Conservation (phyloP, 1,140 invertebrate genomes). For the Leptinotarsa undecemlineata region DNA sequence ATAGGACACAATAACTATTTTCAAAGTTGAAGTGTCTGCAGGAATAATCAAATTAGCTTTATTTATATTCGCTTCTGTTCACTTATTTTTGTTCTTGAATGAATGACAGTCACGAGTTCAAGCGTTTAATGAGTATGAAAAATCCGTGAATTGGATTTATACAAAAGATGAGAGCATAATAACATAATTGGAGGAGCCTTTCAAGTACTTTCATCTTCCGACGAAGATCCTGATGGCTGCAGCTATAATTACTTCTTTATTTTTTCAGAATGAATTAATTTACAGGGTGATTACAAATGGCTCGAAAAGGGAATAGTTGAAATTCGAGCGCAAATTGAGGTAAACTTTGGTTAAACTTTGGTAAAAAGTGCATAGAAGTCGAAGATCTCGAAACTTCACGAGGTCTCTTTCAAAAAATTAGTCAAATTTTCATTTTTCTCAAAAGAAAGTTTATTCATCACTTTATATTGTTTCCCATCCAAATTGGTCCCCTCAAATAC, state of each 20-base stretch:
- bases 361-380: no score
- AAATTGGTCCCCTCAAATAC: no score
- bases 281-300: not conserved
- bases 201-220: not conserved
- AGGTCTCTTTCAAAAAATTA: no score
- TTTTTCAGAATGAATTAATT: not conserved
- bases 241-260: not conserved
- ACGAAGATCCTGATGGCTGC: not conserved
- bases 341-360: no score
- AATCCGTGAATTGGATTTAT: not conserved
- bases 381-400: no score
- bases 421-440: no score
- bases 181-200: conserved; percentile 5
- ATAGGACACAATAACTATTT: not conserved
- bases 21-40: not conserved
- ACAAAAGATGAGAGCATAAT: conserved; percentile 1
- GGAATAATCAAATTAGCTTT: not conserved
- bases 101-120: not conserved
- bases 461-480: no score
- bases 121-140: conserved; percentile 1
- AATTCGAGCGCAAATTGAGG: no score
- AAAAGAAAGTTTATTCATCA: no score
- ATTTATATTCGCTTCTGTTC: not conserved
- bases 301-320: no score
- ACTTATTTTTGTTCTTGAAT: not conserved